A percentile compares a stretch with the other conserved stretches of the same genome.
These are phyloP conservation scores for Pitta sordida DNA, from an alignment of 2,113 vertebrate species.

Conservation along the genomic window DNA sequence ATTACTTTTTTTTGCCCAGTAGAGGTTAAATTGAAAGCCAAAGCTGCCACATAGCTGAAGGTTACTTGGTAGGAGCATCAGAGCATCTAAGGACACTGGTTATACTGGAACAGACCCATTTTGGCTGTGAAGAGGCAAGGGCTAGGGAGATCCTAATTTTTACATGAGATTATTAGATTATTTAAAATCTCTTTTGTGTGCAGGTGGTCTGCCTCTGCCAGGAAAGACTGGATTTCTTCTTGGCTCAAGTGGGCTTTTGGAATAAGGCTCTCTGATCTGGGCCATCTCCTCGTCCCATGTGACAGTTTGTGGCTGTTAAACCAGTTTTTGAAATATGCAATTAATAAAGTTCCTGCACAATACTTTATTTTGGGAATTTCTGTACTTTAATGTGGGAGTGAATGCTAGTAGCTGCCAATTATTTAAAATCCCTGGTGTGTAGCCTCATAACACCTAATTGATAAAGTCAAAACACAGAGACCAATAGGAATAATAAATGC, in stretches of 20 bases:
- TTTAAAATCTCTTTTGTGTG: background rate
- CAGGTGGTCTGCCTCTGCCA: slow-evolving; percentile 15
- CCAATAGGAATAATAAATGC: background rate
- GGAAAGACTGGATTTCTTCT: background rate
- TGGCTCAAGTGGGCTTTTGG: background rate
- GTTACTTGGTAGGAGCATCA: background rate
- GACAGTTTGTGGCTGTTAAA: background rate
- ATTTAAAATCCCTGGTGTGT: background rate
- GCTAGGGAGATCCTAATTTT: background rate
- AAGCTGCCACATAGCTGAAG: background rate
- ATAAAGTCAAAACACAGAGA: background rate
- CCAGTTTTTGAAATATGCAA: background rate
- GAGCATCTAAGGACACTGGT: background rate
- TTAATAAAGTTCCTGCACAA: background rate
- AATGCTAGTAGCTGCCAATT: background rate
- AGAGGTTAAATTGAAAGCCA: background rate
- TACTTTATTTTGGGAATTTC: background rate
- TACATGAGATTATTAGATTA: background rate
- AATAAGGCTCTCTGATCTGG: background rate
- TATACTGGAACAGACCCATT: background rate
- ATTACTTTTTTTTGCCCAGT: background rate
- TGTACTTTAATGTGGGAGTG: background rate
- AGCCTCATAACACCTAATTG: background rate
- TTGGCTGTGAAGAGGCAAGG: background rate
- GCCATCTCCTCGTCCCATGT: background rate